Percentiles rank a stretch among this genome's conserved stretches.
Conservation (phyloP, 2,888 invertebrate genomes). For the Campoplex nolae region DNA sequence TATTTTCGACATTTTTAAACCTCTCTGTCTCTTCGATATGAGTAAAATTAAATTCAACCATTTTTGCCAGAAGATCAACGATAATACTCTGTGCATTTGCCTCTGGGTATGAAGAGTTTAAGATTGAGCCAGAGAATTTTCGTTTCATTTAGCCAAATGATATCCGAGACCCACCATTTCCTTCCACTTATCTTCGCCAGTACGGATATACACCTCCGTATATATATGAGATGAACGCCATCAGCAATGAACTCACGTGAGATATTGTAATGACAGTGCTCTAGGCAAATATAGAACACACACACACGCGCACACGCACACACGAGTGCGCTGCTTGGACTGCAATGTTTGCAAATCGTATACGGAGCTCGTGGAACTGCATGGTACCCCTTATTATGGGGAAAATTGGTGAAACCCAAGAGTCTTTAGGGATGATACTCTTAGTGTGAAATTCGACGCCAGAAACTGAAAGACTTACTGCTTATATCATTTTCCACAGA, state of each 20-base stretch:
- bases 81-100: slow-evolving; percentile 35
- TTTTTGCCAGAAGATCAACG: slow-evolving; percentile 25
- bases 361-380: slow-evolving; percentile 56
- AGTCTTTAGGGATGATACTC: slow-evolving; percentile 50
- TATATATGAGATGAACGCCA: slow-evolving; percentile 48
- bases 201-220: neutral
- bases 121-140: slow-evolving; percentile 58
- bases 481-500: slow-evolving; percentile 50
- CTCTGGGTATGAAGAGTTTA: slow-evolving; percentile 29
- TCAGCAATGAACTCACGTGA: slow-evolving; percentile 66
- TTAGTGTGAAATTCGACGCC: slow-evolving; percentile 41
- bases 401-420: slow-evolving; percentile 62
- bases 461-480: slow-evolving; percentile 14
- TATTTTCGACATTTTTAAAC: neutral
- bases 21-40: neutral
- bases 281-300: slow-evolving; percentile 48
- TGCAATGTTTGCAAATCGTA: slow-evolving; percentile 45
- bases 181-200: slow-evolving; percentile 39
- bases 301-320: neutral
- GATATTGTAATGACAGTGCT: slow-evolving; percentile 62
- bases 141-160: slow-evolving; percentile 65
- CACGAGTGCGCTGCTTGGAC: slow-evolving; percentile 18
- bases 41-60: slow-evolving; percentile 54
- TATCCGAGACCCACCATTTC: slow-evolving; percentile 10
- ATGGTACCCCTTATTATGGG: slow-evolving; percentile 50